Evolutionary conservation across 2,797 vertebrate genomes (phyloP).

Genomic region (Microchirus variegatus): DNA sequence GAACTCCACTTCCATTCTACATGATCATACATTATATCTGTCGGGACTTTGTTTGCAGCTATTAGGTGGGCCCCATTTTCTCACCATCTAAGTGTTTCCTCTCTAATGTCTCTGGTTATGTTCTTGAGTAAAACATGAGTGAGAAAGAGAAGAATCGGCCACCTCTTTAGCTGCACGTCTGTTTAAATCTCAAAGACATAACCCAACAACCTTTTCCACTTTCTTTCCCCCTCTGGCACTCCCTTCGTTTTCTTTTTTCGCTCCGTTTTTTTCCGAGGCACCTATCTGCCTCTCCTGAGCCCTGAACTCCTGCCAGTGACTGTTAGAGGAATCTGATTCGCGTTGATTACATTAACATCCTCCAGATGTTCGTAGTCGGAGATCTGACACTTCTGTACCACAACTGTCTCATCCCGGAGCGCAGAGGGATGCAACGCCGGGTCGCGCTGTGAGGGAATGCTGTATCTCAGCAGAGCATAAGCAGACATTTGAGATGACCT

Average conservation of each 20-base stretch:
- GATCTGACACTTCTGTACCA: conserved; percentile 65
- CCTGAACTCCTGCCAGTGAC: conserved; percentile 59
- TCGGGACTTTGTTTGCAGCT: conserved; percentile 28
- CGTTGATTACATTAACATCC: conserved; percentile 70
- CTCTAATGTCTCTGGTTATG: conserved; percentile 32
- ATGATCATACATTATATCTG: conserved; percentile 43
- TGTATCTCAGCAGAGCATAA: conserved; percentile 21
- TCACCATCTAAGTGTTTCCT: conserved; percentile 51
- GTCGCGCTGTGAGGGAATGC: conserved; percentile 26
- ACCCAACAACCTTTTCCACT: conserved; percentile 35
- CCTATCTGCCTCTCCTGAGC: conserved; percentile 21
- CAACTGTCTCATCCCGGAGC: conserved; percentile 43
- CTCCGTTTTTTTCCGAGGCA: no score
- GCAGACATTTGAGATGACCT: conserved; percentile 24
- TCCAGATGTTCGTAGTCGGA: conserved; percentile 73
- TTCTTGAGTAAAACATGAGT: conserved; percentile 19
- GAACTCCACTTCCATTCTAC: conserved; percentile 28
- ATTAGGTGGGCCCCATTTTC: conserved; percentile 49
- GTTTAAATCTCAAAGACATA: conserved; percentile 32
- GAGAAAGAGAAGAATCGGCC: conserved; percentile 18
- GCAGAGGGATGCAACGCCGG: conserved; percentile 21
- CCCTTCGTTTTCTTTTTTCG: no score
- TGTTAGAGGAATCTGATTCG: conserved; percentile 66
- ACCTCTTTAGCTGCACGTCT: conserved; percentile 34
- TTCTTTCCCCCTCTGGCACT: conserved; percentile 14